These are phyloP conservation scores for Anneissia japonica DNA, from an alignment of 35 echinoderm and acorn worm species.

Conservation along the genomic window DNA sequence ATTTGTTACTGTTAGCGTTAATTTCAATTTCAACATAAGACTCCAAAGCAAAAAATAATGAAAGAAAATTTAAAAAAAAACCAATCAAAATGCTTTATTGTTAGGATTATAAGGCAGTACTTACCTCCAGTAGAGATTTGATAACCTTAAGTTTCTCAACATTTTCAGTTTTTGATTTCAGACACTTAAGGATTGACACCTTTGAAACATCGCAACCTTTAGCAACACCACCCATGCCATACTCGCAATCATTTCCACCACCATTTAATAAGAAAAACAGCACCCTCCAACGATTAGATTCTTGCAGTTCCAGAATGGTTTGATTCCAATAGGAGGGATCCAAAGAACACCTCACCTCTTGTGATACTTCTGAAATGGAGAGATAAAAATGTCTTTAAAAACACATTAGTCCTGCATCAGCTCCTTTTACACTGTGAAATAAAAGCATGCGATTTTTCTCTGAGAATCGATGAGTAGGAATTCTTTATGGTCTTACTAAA, in stretches of 20 bases:
- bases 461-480: too few relatives aligned
- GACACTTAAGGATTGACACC: constrained; percentile 10
- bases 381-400: neutral
- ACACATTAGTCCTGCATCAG: too few relatives aligned
- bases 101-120: neutral
- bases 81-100: too few relatives aligned
- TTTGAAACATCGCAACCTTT: neutral
- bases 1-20: too few relatives aligned
- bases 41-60: too few relatives aligned
- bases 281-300: neutral
- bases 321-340: constrained; percentile 18
- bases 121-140: constrained; percentile 14
- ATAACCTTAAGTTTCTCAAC: constrained; percentile 3
- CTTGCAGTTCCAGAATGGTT: neutral
- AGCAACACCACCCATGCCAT: neutral
- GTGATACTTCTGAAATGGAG: constrained; percentile 8
- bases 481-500: too few relatives aligned
- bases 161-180: neutral
- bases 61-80: too few relatives aligned
- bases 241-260: neutral
- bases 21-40: too few relatives aligned
- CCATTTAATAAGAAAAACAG: constrained; percentile 12
- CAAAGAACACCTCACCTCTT: neutral
- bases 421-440: too few relatives aligned
- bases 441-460: too few relatives aligned